These are phyloP conservation scores for Acipenser transmontanus DNA, from an alignment of 2,797 vertebrate genomes.

Conservation along the genomic window DNA sequence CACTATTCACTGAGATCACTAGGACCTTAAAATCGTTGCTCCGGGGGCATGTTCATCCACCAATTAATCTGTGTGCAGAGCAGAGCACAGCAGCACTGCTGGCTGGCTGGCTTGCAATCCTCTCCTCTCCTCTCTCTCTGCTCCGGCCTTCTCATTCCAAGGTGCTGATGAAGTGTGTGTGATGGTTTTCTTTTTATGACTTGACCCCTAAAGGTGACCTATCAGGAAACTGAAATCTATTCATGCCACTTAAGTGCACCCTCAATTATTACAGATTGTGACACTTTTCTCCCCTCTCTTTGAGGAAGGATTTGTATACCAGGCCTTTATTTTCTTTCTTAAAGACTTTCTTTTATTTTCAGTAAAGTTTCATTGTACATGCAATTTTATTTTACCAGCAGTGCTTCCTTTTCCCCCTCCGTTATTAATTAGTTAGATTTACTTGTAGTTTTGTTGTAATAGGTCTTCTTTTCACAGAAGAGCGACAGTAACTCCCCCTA, in stretches of 20 bases:
- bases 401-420: too few species aligned
- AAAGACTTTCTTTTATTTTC: too few species aligned
- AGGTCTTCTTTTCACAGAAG: too few species aligned
- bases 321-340: too few species aligned
- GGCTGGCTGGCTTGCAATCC: conserved; percentile 38
- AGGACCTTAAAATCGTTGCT: conserved; percentile 80
- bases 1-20: conserved; percentile 78
- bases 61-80: conserved; percentile 66
- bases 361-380: too few species aligned
- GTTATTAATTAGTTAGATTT: too few species aligned
- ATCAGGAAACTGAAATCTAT: conserved; percentile 53
- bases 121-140: conserved; percentile 49
- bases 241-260: conserved; percentile 54
- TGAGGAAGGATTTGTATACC: too few species aligned
- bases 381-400: too few species aligned
- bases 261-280: conserved; percentile 40
- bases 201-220: conserved; percentile 64
- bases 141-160: conserved; percentile 70
- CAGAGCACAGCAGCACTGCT: conserved; percentile 22
- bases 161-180: conserved; percentile 72
- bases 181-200: conserved; percentile 69
- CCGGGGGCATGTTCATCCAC: conserved; percentile 71
- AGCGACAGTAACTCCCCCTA: too few species aligned
- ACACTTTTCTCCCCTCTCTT: background rate
- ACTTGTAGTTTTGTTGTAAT: too few species aligned